Percentiles rank a stretch among this genome's conserved stretches.
Conservation (phyloP, 2,113 vertebrate species). For the Steatornis caripensis region DNA sequence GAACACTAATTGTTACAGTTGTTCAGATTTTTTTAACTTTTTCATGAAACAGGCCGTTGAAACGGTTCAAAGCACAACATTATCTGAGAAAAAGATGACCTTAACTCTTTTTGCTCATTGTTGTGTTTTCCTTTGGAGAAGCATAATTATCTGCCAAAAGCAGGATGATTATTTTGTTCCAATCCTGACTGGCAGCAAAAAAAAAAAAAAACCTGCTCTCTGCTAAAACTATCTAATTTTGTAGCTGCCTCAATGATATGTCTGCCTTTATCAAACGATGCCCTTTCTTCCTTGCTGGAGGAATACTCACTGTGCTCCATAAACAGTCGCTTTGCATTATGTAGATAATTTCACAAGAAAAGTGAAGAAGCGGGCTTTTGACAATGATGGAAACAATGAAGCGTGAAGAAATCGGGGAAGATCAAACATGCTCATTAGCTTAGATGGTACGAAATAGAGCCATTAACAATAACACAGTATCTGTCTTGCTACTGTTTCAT, state of each 20-base stretch:
- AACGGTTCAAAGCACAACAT: background rate
- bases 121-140: background rate
- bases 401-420: background rate
- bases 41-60: background rate
- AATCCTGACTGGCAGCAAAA: background rate
- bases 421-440: slow-evolving; percentile 20
- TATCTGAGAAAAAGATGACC: background rate
- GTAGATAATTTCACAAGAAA: background rate
- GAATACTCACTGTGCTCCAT: background rate
- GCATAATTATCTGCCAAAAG: background rate
- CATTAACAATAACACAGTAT: background rate
- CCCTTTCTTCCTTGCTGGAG: background rate
- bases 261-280: slow-evolving; percentile 1
- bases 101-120: background rate
- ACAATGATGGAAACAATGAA: background rate
- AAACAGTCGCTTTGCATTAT: slow-evolving; percentile 25
- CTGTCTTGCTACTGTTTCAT: background rate
- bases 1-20: background rate
- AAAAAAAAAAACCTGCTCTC: background rate
- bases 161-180: background rate
- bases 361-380: background rate
- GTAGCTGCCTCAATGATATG: background rate
- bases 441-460: background rate
- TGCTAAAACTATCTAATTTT: background rate
- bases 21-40: background rate